These are phyloP conservation scores for Falco concolor DNA, from an alignment of 2,797 vertebrate genomes.

Conservation along the genomic window DNA sequence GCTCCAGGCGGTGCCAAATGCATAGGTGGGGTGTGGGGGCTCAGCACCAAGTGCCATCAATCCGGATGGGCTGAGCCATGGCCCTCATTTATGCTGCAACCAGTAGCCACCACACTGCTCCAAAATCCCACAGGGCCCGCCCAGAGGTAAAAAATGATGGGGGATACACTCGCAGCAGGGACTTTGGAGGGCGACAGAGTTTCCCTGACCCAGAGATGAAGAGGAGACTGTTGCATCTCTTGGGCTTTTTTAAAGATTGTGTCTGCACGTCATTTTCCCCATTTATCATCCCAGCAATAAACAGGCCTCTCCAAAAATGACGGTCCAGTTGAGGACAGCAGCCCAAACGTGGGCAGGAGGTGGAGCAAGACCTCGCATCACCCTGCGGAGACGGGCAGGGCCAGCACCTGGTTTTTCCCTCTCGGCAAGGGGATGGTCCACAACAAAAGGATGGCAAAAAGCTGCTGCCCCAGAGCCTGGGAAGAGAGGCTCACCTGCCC, in stretches of 20 bases:
- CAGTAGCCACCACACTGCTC: fast-evolving
- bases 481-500: neutral
- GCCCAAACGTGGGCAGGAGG: neutral
- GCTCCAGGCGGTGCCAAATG: neutral
- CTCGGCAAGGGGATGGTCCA: neutral
- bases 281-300: neutral
- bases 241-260: neutral
- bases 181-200: neutral
- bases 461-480: neutral
- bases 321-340: neutral
- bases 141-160: neutral
- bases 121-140: neutral
- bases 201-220: neutral
- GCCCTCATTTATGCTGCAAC: neutral
- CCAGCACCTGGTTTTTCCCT: neutral
- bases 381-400: neutral
- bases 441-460: neutral
- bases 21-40: neutral
- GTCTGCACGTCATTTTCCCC: neutral
- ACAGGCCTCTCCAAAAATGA: neutral
- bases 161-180: neutral
- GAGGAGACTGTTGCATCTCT: neutral
- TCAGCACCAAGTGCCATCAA: fast-evolving
- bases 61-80: neutral
- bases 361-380: neutral